Evolutionary conservation across 1,140 invertebrate species (phyloP), one percentile per base, ranked within the genome.

Genomic region (Matsumurasca onukii): DNA sequence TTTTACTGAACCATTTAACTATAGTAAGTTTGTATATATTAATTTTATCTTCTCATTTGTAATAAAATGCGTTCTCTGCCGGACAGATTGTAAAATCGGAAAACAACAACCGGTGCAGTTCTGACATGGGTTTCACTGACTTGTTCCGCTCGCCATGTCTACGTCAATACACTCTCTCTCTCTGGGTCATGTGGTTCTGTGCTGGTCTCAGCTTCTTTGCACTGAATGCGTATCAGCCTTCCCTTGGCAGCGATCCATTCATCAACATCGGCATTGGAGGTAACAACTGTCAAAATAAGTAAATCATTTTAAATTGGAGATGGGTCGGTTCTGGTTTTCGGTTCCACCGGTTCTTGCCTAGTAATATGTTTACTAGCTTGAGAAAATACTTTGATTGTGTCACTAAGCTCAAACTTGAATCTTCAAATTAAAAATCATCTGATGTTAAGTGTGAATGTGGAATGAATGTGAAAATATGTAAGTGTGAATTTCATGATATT

Each of bases 211-310:
- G 31, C n/a, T 68, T 70, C 57, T 72, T 70, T 45, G 69, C 65
- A 13, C 55, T 72, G n/a, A 64, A 66, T 17, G 69, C 70, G 31
- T 48, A 45, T 24, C n/a, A 69, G 59, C 31, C 45, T n/a, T 30
- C 55, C 5, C 34, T 70, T 3, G 69, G 71, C 9, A 55, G 66
- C 15, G 39, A 90, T 75, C 89, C 90, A 48, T 90, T 90, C 30
- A n/a, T 59, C 25, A 59, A 59, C 25, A 3, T 59, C 25, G 25
- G 15, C 30, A 3, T 59, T 59, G 55, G 55, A 27, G 55, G 55
- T 59, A 5, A 12, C 17, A 51, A 3, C 24, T 3, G 24, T 5
- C 3, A 51, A 51, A 17, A 12, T n/a, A 45, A 12, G 9, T 45
- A 12, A 45, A 12, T 12, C 9, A 45, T 45, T 45, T 45, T n/a